These are phyloP conservation scores for Gonocerus acuteangulatus DNA, from an alignment of 2,888 invertebrate genomes.

Conservation along the genomic window DNA sequence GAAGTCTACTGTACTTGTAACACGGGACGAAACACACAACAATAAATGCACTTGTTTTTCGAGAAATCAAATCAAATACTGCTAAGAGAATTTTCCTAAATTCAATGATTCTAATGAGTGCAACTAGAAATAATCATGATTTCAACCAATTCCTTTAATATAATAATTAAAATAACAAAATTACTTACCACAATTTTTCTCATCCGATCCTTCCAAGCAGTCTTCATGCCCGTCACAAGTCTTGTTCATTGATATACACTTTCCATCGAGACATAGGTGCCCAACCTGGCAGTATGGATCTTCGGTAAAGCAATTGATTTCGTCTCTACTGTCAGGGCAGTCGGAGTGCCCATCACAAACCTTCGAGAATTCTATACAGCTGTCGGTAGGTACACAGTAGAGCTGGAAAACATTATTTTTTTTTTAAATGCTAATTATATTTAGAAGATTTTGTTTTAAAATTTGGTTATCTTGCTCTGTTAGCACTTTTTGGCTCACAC, in stretches of 20 bases:
- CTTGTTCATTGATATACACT: slow-evolving; percentile 44
- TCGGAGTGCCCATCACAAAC: slow-evolving; percentile 54
- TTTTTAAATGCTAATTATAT: not conserved
- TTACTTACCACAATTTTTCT: slow-evolving; percentile 38
- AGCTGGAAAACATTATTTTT: not conserved
- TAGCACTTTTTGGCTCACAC: too few species aligned
- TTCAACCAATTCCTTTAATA: too few species aligned
- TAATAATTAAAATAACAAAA: too few species aligned
- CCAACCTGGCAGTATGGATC: slow-evolving; percentile 21
- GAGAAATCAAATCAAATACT: not conserved
- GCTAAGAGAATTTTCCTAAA: too few species aligned
- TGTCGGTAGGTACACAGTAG: slow-evolving; percentile 1
- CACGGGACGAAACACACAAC: not conserved
- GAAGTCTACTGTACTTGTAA: too few species aligned
- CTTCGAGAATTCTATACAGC: slow-evolving; percentile 50
- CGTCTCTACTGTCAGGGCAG: slow-evolving; percentile 56
- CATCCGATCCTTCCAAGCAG: slow-evolving; percentile 46
- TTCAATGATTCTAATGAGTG: too few species aligned
- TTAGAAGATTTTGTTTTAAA: not conserved
- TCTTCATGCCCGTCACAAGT: slow-evolving; percentile 44
- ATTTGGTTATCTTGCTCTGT: too few species aligned
- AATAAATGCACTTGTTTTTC: not conserved
- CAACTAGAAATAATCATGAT: too few species aligned
- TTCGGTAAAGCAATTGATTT: slow-evolving; percentile 44
- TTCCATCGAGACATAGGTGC: slow-evolving; percentile 47